These are phyloP conservation scores for Aleadryas rufinucha DNA, from an alignment of 2,113 vertebrate genomes.

Conservation along the genomic window DNA sequence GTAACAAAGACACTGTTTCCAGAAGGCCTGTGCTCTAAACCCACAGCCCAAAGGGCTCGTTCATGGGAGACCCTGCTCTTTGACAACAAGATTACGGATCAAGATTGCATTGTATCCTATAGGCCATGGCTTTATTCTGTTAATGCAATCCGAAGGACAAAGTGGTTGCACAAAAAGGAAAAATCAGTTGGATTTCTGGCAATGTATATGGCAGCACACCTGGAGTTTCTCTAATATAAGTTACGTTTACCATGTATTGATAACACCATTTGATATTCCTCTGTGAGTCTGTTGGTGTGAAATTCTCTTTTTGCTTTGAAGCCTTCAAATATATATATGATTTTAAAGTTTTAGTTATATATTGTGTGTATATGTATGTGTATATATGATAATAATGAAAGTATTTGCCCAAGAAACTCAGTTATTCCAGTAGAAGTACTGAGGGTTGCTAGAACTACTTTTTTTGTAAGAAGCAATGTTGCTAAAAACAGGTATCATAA, in stretches of 20 bases:
- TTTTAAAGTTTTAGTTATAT: not conserved
- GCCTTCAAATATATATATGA: not conserved
- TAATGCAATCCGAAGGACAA: not conserved
- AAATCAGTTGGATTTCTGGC: not conserved
- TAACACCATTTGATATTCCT: not conserved
- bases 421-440: not conserved
- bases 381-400: not conserved
- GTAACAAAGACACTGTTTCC: not conserved
- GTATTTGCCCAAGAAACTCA: not conserved
- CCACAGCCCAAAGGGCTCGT: not conserved
- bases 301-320: not conserved
- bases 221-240: not conserved
- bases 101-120: fast-evolving
- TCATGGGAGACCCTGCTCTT: not conserved
- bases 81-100: not conserved
- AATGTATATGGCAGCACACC: not conserved
- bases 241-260: not conserved
- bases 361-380: not conserved
- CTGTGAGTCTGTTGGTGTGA: not conserved
- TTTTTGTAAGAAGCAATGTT: not conserved
- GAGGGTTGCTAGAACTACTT: not conserved
- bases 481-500: not conserved
- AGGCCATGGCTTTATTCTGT: not conserved
- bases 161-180: not conserved
- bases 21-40: not conserved